Base-by-base conservation (phyloP, 2,888 invertebrate genomes). In the Tribolium freemani region DNA sequence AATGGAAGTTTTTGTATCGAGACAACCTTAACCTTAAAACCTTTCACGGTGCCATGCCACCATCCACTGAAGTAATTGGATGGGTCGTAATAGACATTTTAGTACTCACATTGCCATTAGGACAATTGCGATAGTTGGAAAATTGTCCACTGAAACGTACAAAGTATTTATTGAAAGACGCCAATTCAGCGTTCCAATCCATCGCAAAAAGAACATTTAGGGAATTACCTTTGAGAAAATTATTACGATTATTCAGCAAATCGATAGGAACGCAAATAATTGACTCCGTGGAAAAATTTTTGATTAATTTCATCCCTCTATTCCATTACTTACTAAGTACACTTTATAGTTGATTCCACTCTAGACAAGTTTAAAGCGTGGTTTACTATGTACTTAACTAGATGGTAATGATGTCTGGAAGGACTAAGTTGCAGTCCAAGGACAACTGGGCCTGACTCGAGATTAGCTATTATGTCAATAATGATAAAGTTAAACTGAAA, bases 391-490 rank as follows among this genome's bases (percentile, higher is more conserved):
- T 46, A 46, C 60, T 60, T 26, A 46, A 46, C 46, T 46, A 10
- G 60, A 46, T 60, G 26, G 60, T 26, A 46, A 46, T 46, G 9
- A 11, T 38, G 45, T 46, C 60, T 60, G 13, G 16, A 16, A 60
- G 60, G 46, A 30, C 10, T 54, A 38, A 44, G 44, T 31, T n/a
- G 30, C 13, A 21, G 10, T 30, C 26, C 54, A 31, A 56, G 20
- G 57, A n/a, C 44, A 31, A 57, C 44, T 44, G 16, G 11, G 8
- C 13, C 9, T 57, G 31, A 60, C 10, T 60, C 26, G n/a, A 46
- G 60, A 60, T 46, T 38, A 51, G 8, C 31, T 50, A 38, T 63
- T 60, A 46, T 11, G 50, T 63, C 51, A 63, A 63, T 63, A 63
- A 30, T 13, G 58, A 16, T 57, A 13, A 13, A n/a, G 8, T 5